Evolutionary conservation across 2,797 vertebrate genomes (phyloP).

Genomic region (Sebastes vulpes): DNA sequence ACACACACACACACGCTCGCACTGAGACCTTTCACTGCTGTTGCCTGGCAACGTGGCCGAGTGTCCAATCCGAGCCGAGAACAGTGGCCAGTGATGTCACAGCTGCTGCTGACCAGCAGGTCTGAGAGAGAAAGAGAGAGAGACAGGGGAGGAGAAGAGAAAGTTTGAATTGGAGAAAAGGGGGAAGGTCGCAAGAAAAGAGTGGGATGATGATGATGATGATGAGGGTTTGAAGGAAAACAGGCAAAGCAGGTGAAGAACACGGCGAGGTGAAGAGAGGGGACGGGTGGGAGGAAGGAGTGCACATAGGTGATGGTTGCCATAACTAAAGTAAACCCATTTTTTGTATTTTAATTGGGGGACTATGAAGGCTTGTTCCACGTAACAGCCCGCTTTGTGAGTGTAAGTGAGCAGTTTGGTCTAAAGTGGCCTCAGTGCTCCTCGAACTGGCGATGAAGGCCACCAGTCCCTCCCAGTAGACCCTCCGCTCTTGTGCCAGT

Average conservation of each 20-base stretch:
- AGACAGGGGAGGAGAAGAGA: slow-evolving; percentile 47
- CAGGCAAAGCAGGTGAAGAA: slow-evolving; percentile 26
- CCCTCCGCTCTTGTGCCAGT: slow-evolving; percentile 18
- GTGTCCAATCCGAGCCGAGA: slow-evolving; percentile 87
- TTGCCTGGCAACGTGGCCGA: slow-evolving; percentile 89
- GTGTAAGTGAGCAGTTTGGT: slow-evolving; percentile 22
- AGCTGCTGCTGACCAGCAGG: slow-evolving; percentile 86
- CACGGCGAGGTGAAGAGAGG: slow-evolving; percentile 22
- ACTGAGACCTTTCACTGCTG: slow-evolving; percentile 88
- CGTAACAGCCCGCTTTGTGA: background rate
- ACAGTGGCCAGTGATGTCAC: slow-evolving; percentile 89
- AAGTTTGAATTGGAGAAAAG: slow-evolving; percentile 73
- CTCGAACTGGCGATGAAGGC: slow-evolving; percentile 24
- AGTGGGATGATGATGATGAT: slow-evolving; percentile 36
- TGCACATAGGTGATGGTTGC: background rate
- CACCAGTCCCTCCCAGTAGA: slow-evolving; percentile 21
- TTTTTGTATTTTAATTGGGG: slow-evolving; percentile 24
- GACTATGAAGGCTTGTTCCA: background rate
- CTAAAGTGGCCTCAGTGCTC: slow-evolving; percentile 37
- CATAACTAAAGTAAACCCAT: slow-evolving; percentile 2
- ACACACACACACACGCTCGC: slow-evolving; percentile 54
- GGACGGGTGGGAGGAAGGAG: background rate
- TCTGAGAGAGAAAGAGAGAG: slow-evolving; percentile 64
- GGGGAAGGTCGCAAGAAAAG: slow-evolving; percentile 37
- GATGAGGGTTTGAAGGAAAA: slow-evolving; percentile 29